Conservation (phyloP, 2,797 vertebrate genomes). For the Echiichthys vipera region DNA sequence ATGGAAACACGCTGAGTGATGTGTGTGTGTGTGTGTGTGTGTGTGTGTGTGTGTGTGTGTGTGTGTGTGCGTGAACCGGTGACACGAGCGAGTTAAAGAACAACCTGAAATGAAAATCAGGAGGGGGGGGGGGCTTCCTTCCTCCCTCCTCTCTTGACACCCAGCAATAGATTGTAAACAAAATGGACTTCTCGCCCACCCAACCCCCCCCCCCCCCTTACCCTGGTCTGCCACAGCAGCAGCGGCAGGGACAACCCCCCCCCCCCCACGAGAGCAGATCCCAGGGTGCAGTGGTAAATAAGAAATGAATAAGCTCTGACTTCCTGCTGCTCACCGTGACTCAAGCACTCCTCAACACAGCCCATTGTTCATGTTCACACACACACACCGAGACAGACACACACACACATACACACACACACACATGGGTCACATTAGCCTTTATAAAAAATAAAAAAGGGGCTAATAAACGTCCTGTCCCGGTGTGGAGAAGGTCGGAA, state of each 20-base stretch:
- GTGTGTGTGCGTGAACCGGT: too few relatives aligned
- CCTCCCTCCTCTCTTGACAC: neutral
- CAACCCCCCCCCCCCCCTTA: neutral
- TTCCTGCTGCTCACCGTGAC: constrained; percentile 12
- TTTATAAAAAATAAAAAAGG: too few relatives aligned
- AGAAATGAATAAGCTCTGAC: neutral
- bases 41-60: too few relatives aligned
- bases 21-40: too few relatives aligned
- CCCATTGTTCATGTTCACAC: constrained; percentile 21
- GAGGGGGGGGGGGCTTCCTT: neutral
- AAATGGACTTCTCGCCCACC: constrained; percentile 22
- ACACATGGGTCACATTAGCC: too few relatives aligned
- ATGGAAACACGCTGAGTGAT: too few relatives aligned
- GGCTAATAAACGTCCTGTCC: neutral
- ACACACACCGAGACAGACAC: too few relatives aligned
- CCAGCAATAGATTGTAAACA: constrained; percentile 65
- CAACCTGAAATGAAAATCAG: neutral
- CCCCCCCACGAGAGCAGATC: neutral
- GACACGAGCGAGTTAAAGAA: neutral
- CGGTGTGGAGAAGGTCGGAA: neutral
- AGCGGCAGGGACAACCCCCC: neutral
- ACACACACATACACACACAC: neutral
- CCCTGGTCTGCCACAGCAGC: neutral
- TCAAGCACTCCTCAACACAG: neutral
- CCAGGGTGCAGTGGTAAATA: constrained; percentile 13